Conservation (phyloP, 2,797 vertebrate species). For the Acanthurus lineatus region DNA sequence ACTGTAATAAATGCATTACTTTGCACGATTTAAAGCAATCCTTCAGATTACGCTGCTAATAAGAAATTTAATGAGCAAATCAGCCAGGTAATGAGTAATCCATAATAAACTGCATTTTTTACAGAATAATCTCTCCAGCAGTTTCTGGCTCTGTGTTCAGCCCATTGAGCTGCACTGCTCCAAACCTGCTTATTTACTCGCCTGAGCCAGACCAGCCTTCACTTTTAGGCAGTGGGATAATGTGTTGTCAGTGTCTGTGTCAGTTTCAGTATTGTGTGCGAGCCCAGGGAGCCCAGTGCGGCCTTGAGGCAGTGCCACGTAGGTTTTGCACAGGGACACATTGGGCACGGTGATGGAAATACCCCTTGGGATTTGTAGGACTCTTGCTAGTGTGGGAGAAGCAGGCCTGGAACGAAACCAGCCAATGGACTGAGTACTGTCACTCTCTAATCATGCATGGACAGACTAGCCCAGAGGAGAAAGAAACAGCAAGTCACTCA, state of each 20-base stretch:
- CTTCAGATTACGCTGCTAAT: conserved; percentile 34
- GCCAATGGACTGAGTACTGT: conserved; percentile 78
- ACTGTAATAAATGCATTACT: conserved; percentile 31
- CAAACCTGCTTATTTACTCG: conserved; percentile 45
- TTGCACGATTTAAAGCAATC: conserved; percentile 31
- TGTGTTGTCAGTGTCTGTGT: conserved; percentile 65
- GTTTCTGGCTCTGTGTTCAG: conserved; percentile 41
- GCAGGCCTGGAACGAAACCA: conserved; percentile 71
- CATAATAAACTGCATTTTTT: conserved; percentile 50
- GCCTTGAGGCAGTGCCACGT: conserved; percentile 69
- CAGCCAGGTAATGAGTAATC: conserved; percentile 52
- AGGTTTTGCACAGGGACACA: conserved; percentile 68
- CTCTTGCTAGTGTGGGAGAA: conserved; percentile 63
- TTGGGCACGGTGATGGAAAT: conserved; percentile 70
- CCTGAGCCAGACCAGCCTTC: conserved; percentile 42
- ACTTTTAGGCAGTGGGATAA: conserved; percentile 62
- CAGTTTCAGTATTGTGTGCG: conserved; percentile 64
- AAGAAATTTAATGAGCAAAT: conserved; percentile 30
- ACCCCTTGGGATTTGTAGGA: conserved; percentile 70
- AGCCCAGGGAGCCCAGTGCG: conserved; percentile 49
- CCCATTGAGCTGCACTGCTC: conserved; percentile 28
- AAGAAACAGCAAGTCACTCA: conserved; percentile 57
- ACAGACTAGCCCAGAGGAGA: conserved; percentile 78
- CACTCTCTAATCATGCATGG: conserved; percentile 79
- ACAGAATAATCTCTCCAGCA: conserved; percentile 45